A percentile compares a stretch with the other conserved stretches of the same genome.
phyloP scores from a whole-genome alignment of 2,888 invertebrate species.

The Fragum sueziense region DNA sequence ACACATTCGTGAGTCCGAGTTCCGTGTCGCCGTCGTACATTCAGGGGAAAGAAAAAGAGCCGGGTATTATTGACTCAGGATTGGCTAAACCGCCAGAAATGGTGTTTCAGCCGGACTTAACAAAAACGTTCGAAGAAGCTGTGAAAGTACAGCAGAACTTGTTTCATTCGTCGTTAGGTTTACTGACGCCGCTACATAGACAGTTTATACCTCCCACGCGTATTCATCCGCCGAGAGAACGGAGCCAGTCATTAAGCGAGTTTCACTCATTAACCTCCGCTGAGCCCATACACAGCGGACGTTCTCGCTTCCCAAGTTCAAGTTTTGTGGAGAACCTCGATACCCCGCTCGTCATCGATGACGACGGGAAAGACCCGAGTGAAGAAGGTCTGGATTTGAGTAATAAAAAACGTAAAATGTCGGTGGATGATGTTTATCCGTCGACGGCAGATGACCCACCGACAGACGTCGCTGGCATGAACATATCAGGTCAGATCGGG shows the following conservation, averaged over 20 bases:
- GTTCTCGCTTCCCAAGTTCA: constrained; percentile 56
- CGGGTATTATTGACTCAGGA: constrained; percentile 21
- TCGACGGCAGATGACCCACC: constrained; percentile 1
- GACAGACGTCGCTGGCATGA: constrained; percentile 20
- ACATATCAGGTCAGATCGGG: constrained; percentile 27
- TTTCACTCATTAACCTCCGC: constrained; percentile 42
- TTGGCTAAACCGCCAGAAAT: constrained; percentile 26
- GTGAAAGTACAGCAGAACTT: constrained; percentile 52
- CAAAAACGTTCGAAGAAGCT: constrained; percentile 52
- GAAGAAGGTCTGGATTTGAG: constrained; percentile 58
- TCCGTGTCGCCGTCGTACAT: constrained; percentile 16
- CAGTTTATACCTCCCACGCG: constrained; percentile 45
- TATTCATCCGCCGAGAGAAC: constrained; percentile 35
- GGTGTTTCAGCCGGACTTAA: constrained; percentile 42
- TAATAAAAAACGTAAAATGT: constrained; percentile 58
- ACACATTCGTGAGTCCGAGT: constrained; percentile 28
- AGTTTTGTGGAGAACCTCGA: constrained; percentile 58
- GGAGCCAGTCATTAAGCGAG: constrained; percentile 60
- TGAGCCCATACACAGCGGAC: constrained; percentile 30
- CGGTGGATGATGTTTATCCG: constrained; percentile 49
- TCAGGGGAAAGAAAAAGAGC: constrained; percentile 43
- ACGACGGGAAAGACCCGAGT: constrained; percentile 39
- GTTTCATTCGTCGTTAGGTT: constrained; percentile 50
- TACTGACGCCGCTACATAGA: constrained; percentile 51
- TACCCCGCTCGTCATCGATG: constrained; percentile 53